A percentile compares a stretch with the other conserved stretches of the same genome.
Evolutionary conservation across 2,113 vertebrate species (phyloP).

Genomic region (Onychostoma macrolepis): DNA sequence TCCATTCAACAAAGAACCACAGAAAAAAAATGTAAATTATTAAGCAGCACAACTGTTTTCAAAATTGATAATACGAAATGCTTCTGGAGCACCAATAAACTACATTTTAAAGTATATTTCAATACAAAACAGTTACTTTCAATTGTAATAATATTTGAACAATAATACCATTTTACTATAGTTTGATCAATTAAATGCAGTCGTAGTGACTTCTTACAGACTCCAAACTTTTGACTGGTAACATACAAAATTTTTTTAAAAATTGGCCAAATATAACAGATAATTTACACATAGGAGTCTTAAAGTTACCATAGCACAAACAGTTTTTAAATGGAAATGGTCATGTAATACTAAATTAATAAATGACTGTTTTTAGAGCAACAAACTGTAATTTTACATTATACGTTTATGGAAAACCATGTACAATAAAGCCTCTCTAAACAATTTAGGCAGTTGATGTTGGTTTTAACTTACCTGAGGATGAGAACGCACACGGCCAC

Average conservation of each 20-base stretch:
- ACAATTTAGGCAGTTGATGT: not conserved
- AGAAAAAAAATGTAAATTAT: too few relatives aligned
- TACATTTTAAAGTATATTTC: not conserved
- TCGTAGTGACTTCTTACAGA: not conserved
- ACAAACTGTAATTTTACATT: not conserved
- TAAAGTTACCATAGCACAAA: not conserved
- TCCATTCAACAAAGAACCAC: not conserved
- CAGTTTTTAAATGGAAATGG: not conserved
- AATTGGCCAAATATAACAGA: not conserved
- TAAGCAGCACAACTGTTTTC: not conserved
- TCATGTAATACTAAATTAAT: not conserved
- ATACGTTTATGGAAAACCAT: not conserved
- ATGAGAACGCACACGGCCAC: constrained; percentile 95
- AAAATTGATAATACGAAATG: not conserved
- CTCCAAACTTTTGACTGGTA: not conserved
- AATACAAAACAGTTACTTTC: not conserved
- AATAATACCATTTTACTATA: not conserved
- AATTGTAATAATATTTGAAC: not conserved
- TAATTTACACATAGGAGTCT: too few relatives aligned
- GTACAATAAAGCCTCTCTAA: not conserved
- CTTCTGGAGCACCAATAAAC: not conserved
- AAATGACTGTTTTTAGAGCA: not conserved
- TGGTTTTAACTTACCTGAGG: constrained; percentile 82
- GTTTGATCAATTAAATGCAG: not conserved
- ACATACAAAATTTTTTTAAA: too few relatives aligned